Percentiles rank a stretch among this genome's conserved stretches.
Evolutionary conservation across 2,888 invertebrate genomes (phyloP).

Genomic region (Bimastos eiseni): DNA sequence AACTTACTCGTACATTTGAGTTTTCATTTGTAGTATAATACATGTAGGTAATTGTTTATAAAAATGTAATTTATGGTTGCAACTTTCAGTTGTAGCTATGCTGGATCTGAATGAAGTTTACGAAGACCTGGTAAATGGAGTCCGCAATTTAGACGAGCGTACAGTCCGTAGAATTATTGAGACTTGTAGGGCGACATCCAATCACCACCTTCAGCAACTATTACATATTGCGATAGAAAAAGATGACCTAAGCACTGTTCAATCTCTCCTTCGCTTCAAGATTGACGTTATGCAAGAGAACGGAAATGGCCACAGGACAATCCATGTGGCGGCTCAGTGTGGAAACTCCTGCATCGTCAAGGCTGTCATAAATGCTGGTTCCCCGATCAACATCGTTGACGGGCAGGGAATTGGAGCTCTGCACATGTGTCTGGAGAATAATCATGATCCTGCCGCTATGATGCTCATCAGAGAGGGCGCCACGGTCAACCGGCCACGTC

Average conservation of each 20-base stretch:
- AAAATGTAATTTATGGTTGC: background rate
- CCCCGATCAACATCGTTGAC: conserved; percentile 36
- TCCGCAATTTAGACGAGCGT: background rate
- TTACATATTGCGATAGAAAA: conserved; percentile 17
- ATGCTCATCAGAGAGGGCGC: conserved; percentile 41
- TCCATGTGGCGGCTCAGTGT: conserved; percentile 46
- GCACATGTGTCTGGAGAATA: conserved; percentile 36
- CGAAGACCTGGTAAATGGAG: conserved; percentile 5
- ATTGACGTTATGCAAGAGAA: conserved; percentile 21
- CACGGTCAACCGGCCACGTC: conserved; percentile 39
- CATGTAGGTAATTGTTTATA: background rate
- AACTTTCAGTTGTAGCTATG: conserved; percentile 17
- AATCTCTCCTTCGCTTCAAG: background rate
- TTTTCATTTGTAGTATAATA: background rate
- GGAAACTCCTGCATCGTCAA: conserved; percentile 38
- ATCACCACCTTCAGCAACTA: background rate
- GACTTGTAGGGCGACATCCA: background rate
- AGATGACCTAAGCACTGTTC: background rate
- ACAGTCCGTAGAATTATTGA: conserved; percentile 21
- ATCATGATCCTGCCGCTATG: conserved; percentile 30
- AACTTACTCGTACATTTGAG: background rate
- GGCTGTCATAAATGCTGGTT: conserved; percentile 39
- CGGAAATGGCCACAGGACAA: conserved; percentile 36
- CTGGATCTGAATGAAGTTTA: conserved; percentile 19
- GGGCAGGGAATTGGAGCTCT: conserved; percentile 34